phyloP scores from a whole-genome alignment of 2,888 invertebrate genomes.

The Lithophane socia region DNA sequence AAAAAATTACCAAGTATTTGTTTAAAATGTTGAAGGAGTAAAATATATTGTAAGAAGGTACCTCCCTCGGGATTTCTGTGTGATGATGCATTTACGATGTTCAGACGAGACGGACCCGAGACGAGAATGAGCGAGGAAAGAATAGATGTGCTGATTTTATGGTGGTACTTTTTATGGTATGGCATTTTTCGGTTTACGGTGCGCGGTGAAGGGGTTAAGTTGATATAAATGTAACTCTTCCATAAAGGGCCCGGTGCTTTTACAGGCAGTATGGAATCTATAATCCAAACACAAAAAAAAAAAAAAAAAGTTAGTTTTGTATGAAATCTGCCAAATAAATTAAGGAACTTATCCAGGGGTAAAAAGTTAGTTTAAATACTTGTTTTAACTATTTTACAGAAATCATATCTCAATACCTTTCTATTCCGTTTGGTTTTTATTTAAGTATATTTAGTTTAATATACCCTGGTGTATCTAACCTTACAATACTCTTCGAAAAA shows the following conservation, averaged over 20 bases:
- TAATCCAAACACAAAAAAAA: too few species aligned
- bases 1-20: constrained; percentile 71
- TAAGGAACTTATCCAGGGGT: too few species aligned
- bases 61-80: constrained; percentile 71
- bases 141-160: constrained; percentile 73
- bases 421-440: too few species aligned
- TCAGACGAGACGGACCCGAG: constrained; percentile 56
- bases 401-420: too few species aligned
- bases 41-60: constrained; percentile 65
- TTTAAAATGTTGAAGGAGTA: constrained; percentile 77
- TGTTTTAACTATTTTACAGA: not conserved
- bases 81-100: constrained; percentile 76
- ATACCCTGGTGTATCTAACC: constrained; percentile 53
- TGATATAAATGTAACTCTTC: not conserved
- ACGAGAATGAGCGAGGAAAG: constrained; percentile 58
- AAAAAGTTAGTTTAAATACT: too few species aligned
- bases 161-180: constrained; percentile 3
- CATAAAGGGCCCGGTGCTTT: not conserved
- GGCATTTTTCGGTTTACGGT: constrained; percentile 15
- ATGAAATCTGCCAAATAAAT: too few species aligned
- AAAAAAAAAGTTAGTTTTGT: too few species aligned
- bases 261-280: too few species aligned
- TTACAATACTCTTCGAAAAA: constrained; percentile 50
- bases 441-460: not conserved
- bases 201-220: not conserved